Percentiles rank a stretch among this genome's conserved stretches.
Evolutionary conservation across 1,140 invertebrate genomes (phyloP).

Genomic region (Scaptomyza pallida): DNA sequence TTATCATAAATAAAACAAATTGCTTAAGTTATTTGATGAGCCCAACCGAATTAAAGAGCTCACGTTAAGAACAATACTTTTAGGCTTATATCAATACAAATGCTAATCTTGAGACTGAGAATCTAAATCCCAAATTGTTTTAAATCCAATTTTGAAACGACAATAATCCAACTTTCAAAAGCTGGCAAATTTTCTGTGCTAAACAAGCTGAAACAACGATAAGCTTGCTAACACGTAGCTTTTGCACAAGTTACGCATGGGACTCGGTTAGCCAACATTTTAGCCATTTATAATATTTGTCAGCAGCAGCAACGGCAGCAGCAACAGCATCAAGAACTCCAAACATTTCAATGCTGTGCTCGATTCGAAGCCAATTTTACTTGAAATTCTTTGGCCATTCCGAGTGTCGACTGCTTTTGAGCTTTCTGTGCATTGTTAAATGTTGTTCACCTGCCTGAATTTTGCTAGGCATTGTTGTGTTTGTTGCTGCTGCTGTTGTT

Average conservation of each 20-base stretch:
- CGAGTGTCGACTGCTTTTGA: slow-evolving; percentile 20
- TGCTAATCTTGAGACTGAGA: neutral
- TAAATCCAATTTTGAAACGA: neutral
- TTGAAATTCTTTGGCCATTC: slow-evolving; percentile 20
- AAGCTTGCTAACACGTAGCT: slow-evolving; percentile 1
- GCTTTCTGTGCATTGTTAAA: slow-evolving; percentile 50
- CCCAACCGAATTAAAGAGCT: too few relatives aligned
- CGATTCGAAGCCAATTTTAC: slow-evolving; percentile 24
- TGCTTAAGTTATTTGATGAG: too few relatives aligned
- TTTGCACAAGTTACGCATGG: neutral
- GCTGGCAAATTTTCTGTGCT: slow-evolving; percentile 5
- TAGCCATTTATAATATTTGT: slow-evolving; percentile 30
- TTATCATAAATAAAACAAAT: too few relatives aligned
- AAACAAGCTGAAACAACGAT: neutral
- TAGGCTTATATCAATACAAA: neutral
- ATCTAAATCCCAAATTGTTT: neutral
- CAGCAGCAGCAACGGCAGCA: slow-evolving; percentile 3
- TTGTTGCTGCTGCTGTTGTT: slow-evolving; percentile 1
- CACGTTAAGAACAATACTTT: too few relatives aligned
- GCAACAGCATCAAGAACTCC: neutral
- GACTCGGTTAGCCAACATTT: slow-evolving; percentile 18
- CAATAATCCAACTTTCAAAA: neutral
- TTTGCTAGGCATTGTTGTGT: slow-evolving; percentile 13
- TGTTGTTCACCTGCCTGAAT: slow-evolving; percentile 27
- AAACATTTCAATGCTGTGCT: slow-evolving; percentile 24